Conservation (phyloP, 2,888 invertebrate species). For the Ommatoiulus sabulosus region DNA sequence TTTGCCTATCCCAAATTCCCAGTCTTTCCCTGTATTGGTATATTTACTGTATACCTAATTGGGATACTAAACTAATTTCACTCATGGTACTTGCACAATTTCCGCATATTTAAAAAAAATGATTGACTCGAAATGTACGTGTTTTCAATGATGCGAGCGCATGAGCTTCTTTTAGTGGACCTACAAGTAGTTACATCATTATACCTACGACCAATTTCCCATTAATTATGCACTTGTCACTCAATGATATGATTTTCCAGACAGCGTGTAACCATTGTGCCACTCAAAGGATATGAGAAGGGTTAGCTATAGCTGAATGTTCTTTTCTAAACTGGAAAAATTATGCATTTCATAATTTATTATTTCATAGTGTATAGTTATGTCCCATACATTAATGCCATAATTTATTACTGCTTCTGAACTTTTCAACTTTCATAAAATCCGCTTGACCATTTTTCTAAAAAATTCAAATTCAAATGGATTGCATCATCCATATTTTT, state of each 20-base stretch:
- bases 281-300: background rate
- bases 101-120: background rate
- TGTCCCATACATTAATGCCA: too few relatives aligned
- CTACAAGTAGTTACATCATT: background rate
- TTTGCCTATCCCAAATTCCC: background rate
- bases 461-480: too few relatives aligned
- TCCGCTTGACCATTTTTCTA: too few relatives aligned
- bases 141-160: background rate
- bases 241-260: background rate
- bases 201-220: background rate
- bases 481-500: too few relatives aligned
- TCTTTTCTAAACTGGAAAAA: background rate
- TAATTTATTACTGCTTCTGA: too few relatives aligned
- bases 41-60: background rate
- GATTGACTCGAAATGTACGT: background rate
- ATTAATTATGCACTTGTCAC: background rate
- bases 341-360: background rate
- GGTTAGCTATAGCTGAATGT: background rate
- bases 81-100: background rate
- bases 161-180: background rate
- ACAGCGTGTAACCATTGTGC: conserved; percentile 10
- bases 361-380: too few relatives aligned
- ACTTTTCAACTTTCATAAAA: too few relatives aligned
- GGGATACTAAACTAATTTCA: conserved; percentile 6
- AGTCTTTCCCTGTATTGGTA: background rate